A percentile compares a stretch with the other conserved stretches of the same genome.
Evolutionary conservation across 1,140 invertebrate genomes (phyloP).

Genomic region (Neodiprion virginianus): DNA sequence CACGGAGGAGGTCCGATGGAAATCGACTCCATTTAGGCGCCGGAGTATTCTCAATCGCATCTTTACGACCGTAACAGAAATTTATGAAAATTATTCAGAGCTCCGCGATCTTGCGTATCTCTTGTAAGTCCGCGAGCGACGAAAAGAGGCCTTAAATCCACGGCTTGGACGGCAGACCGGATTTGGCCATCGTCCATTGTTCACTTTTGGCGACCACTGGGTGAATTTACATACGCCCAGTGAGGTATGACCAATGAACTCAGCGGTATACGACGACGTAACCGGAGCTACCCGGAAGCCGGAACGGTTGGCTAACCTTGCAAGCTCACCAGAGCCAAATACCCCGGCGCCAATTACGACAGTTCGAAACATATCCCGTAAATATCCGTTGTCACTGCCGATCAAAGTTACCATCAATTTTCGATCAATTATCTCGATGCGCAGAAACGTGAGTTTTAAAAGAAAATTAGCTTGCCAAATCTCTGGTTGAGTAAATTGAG

Average conservation of each 20-base stretch:
- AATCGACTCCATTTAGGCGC: conserved; percentile 15
- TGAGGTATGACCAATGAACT: conserved; percentile 46
- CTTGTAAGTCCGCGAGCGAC: neutral
- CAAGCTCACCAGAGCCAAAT: conserved; percentile 12
- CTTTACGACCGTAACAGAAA: conserved; percentile 44
- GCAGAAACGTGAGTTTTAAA: too few species aligned
- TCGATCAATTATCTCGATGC: too few species aligned
- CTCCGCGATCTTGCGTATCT: conserved; percentile 38
- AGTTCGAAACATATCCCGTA: neutral
- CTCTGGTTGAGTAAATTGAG: too few species aligned
- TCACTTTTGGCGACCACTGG: conserved; percentile 31
- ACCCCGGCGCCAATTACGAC: conserved; percentile 36
- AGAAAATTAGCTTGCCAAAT: too few species aligned
- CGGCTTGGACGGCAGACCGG: neutral
- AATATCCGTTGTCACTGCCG: too few species aligned
- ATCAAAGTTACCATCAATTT: too few species aligned
- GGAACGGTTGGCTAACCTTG: neutral
- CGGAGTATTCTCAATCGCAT: conserved; percentile 33
- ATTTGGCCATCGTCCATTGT: conserved; percentile 41
- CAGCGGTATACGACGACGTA: conserved; percentile 15
- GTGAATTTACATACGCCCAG: conserved; percentile 39
- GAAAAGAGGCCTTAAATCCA: conserved; percentile 33
- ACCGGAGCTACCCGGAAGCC: conserved; percentile 26
- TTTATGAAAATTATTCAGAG: conserved; percentile 58
- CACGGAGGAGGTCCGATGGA: neutral